Evolutionary conservation across 2,113 vertebrate species (phyloP), one percentile per base, ranked within the genome.

Genomic region (Percina caprodes): DNA sequence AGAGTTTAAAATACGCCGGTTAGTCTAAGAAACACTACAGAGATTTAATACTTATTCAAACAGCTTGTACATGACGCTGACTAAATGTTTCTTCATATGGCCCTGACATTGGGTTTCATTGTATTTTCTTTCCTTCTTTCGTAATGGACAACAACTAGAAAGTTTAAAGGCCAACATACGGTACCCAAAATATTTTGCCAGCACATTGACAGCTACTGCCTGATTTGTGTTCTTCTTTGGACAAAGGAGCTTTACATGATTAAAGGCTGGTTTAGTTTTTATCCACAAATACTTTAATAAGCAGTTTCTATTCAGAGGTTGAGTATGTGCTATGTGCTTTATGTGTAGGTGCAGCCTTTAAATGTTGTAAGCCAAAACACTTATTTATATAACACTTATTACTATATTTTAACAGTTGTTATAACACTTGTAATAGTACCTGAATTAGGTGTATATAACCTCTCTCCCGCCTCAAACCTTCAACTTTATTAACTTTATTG

Each of bases 391-490:
- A n/a, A n/a, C n/a, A n/a, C n/a, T n/a, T n/a, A n/a, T n/a, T n/a
- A n/a, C n/a, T n/a, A n/a, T n/a, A n/a, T n/a, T n/a, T n/a, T n/a
- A n/a, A n/a, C n/a, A n/a, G n/a, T n/a, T n/a, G n/a, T n/a, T n/a
- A n/a, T n/a, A n/a, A n/a, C n/a, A n/a, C n/a, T n/a, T n/a, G 39
- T 59, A 14, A 59, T 30, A 72, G 59, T 8, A 59, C 55, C 69
- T 33, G 6, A 21, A 59, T 46, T 26, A 59, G 39, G 39, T 26
- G 23, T 14, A 30, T 11, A 21, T 46, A 26, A 59, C 2, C 23
- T 72, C 46, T 33, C 56, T 49, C 19, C 13, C 8, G 1, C 5
- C 16, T 18, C 6, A 39, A 54, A 33, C 33, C 15, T 18, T 56
- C 24, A 16, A n/a, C 55, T 30, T 46, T 58, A 4, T 49, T 23